Conservation (phyloP, 2,113 vertebrate genomes). For the Brienomyrus brachyistius region DNA sequence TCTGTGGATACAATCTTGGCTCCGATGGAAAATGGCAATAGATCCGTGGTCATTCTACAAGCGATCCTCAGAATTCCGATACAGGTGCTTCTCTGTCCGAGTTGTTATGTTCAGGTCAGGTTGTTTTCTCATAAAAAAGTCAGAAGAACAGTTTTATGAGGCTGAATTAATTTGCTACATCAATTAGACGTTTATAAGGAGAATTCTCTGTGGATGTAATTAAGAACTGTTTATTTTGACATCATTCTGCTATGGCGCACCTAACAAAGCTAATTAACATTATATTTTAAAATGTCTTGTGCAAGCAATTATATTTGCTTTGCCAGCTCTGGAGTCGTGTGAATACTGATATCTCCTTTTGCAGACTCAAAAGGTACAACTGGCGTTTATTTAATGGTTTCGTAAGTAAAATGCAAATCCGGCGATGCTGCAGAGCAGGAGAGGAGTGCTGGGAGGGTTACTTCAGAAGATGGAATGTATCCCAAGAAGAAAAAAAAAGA, state of each 20-base stretch:
- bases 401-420: slow-evolving; percentile 9
- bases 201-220: slow-evolving; percentile 28
- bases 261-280: slow-evolving; percentile 23
- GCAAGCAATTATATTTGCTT: slow-evolving; percentile 16
- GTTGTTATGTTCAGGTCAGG: background rate
- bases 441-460: background rate
- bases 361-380: slow-evolving; percentile 10
- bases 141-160: slow-evolving; percentile 23
- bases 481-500: background rate
- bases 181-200: slow-evolving; percentile 19
- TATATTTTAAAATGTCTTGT: slow-evolving; percentile 22
- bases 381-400: slow-evolving; percentile 16
- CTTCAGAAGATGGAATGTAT: background rate
- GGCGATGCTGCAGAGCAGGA: background rate
- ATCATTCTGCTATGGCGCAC: slow-evolving; percentile 17
- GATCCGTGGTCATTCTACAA: background rate
- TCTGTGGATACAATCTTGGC: background rate
- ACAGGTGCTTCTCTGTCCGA: background rate
- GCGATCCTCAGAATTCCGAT: background rate
- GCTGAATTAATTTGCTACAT: slow-evolving; percentile 21
- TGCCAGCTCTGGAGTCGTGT: background rate
- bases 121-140: background rate
- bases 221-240: slow-evolving; percentile 25
- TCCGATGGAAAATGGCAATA: background rate
- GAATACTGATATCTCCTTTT: background rate